Base-by-base conservation (phyloP, 2,888 invertebrate species). In the Phortica magna region DNA sequence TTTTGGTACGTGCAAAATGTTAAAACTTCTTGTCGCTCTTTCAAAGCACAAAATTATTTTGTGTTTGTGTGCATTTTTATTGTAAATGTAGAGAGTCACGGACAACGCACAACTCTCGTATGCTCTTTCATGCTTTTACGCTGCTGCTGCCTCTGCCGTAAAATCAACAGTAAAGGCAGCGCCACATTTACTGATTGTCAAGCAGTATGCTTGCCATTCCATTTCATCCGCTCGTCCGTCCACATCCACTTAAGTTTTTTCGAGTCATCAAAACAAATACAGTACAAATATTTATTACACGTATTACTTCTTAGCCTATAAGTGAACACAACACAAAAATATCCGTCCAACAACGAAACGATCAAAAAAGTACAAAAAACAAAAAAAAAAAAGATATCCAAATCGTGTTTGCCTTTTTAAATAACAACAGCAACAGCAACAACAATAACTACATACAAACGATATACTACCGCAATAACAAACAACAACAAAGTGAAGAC, bases 151-250 rank as follows among this genome's bases (percentile, higher is more conserved):
- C 55, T 39, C 17, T 10, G 17, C 61, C 19, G 22, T 12, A 9
- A 61, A n/a, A 22, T 17, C 17, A 61, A 22, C 61, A 22, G 61
- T 22, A 61, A 61, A 59, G 59, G 59, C 59, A 59, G 68, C 68
- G 68, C 6, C 43, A 68, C 68, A 19, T 68, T 68, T 73, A 9
- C 43, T 73, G 73, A 57, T 83, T 87, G 86, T 82, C 85, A 84
- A 79, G 86, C 80, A 82, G 39, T 76, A 74, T 75, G 59, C 83
- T 82, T 83, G 83, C 80, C 87, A 84, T 87, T 84, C 83, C 89
- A 89, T 89, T 89, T 84, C 85, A 88, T 86, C 84, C 87, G 85
- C 87, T 88, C 88, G 85, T 88, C 86, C 88, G 86, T 86, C 87
- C 85, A 87, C 87, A 88, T 87, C 85, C 89, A 88, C 84, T 84